A percentile compares a stretch with the other conserved stretches of the same genome.
Conservation (phyloP, 2,888 invertebrate genomes). For the Drosophila paranaensis region DNA sequence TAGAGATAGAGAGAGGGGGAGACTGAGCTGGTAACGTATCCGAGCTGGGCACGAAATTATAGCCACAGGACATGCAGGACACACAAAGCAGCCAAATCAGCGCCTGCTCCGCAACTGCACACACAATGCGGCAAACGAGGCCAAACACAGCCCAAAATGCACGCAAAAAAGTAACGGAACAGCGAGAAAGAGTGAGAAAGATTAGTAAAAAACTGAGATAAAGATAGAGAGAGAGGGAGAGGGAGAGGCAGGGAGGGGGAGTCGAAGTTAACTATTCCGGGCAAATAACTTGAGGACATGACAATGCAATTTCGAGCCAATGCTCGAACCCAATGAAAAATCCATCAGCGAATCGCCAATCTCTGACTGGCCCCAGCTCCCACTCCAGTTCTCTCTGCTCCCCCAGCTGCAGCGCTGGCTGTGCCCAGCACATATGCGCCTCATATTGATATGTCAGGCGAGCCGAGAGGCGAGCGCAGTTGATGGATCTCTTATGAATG, state of each 20-base stretch:
- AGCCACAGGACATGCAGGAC: slow-evolving; percentile 63
- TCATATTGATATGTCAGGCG: slow-evolving; percentile 10
- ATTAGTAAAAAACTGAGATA: background rate
- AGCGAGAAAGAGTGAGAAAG: no score
- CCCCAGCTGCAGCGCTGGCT: background rate
- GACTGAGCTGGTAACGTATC: slow-evolving; percentile 18
- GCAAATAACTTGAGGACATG: slow-evolving; percentile 76
- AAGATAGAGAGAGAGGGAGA: background rate
- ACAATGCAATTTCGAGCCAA: slow-evolving; percentile 69
- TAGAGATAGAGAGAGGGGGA: background rate
- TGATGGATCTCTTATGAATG: slow-evolving; percentile 31
- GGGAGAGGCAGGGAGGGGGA: background rate
- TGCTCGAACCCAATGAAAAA: slow-evolving; percentile 56
- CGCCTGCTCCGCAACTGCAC: slow-evolving; percentile 19
- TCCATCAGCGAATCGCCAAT: slow-evolving; percentile 40
- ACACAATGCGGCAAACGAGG: slow-evolving; percentile 38
- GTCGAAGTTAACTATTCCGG: slow-evolving; percentile 25
- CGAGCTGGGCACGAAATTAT: slow-evolving; percentile 63
- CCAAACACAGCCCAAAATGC: slow-evolving; percentile 29
- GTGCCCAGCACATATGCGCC: slow-evolving; percentile 4
- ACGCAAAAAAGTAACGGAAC: background rate
- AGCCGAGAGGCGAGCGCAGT: background rate
- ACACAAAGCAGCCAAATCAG: slow-evolving; percentile 41
- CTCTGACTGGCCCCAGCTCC: background rate
- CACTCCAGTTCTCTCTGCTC: background rate